These are phyloP conservation scores for Trichonephila clavata DNA, from an alignment of 1,140 invertebrate genomes.

Conservation along the genomic window DNA sequence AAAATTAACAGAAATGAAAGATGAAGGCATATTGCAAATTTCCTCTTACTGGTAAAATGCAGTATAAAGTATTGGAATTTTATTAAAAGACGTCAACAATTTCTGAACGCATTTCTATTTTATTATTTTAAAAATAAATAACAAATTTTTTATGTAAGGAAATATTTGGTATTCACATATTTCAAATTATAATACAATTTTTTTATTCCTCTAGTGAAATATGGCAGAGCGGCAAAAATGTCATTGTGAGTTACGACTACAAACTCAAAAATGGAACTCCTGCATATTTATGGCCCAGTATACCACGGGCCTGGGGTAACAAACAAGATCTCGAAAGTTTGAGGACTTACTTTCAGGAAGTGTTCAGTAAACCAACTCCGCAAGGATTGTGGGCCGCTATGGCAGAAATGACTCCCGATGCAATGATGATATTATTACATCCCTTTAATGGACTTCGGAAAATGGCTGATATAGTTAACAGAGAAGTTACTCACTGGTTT, in stretches of 20 bases:
- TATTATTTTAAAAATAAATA: too few relatives aligned
- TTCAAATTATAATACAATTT: background rate
- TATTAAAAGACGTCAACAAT: too few relatives aligned
- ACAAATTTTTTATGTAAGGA: background rate
- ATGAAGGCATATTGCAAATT: too few relatives aligned
- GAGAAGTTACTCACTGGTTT: slow-evolving; percentile 86
- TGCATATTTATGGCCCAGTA: slow-evolving; percentile 81
- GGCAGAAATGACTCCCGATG: slow-evolving; percentile 90
- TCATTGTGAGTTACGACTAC: slow-evolving; percentile 84
- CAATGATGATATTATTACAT: slow-evolving; percentile 84
- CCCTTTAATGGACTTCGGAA: slow-evolving; percentile 83
- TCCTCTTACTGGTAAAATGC: too few relatives aligned
- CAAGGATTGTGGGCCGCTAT: slow-evolving; percentile 87
- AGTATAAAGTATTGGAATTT: too few relatives aligned
- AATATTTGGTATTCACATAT: background rate
- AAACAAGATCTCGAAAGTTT: slow-evolving; percentile 82
- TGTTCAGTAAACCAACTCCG: slow-evolving; percentile 32
- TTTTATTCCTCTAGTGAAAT: slow-evolving; percentile 81
- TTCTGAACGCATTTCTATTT: too few relatives aligned
- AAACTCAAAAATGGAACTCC: slow-evolving; percentile 73
- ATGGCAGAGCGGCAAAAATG: slow-evolving; percentile 82
- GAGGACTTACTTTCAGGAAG: slow-evolving; percentile 81
- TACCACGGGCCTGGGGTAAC: slow-evolving; percentile 85
- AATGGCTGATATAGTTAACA: slow-evolving; percentile 86
- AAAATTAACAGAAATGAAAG: too few relatives aligned